Percentiles rank a stretch among this genome's conserved stretches.
Evolutionary conservation across 2,797 vertebrate species (phyloP).

Genomic region (Myoxocephalus aenaeus): DNA sequence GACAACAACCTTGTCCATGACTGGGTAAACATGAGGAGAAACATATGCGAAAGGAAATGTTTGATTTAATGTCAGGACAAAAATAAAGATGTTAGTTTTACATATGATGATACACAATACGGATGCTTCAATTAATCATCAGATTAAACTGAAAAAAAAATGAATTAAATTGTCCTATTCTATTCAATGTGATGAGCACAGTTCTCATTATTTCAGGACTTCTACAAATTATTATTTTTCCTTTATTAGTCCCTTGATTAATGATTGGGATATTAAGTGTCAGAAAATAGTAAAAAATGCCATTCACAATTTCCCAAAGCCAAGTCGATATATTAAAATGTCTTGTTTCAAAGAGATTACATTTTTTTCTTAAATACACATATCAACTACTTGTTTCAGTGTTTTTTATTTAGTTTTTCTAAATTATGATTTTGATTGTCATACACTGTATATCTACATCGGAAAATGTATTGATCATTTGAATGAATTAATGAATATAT

Average conservation of each 20-base stretch:
- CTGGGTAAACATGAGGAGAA: background rate
- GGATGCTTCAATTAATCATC: background rate
- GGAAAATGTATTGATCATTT: background rate
- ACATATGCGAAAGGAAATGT: background rate
- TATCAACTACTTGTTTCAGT: background rate
- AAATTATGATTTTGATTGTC: background rate
- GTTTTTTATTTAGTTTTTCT: background rate
- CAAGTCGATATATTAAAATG: background rate
- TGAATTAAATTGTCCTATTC: background rate
- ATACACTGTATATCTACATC: background rate
- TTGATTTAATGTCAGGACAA: background rate
- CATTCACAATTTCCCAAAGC: background rate
- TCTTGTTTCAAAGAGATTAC: background rate
- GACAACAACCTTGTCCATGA: conserved; percentile 28
- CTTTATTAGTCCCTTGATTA: background rate
- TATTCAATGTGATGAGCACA: background rate
- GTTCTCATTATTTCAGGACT: background rate
- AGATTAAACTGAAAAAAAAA: background rate
- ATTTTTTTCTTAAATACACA: no score
- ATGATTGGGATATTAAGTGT: background rate
- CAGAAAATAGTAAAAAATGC: background rate
- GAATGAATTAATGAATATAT: no score
- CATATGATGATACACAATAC: background rate
- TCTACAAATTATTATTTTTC: background rate
- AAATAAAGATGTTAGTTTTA: background rate